A percentile compares a stretch with the other conserved stretches of the same genome.
phyloP scores from a whole-genome alignment of 2,797 vertebrate species.

The Gobio occitaniae region DNA sequence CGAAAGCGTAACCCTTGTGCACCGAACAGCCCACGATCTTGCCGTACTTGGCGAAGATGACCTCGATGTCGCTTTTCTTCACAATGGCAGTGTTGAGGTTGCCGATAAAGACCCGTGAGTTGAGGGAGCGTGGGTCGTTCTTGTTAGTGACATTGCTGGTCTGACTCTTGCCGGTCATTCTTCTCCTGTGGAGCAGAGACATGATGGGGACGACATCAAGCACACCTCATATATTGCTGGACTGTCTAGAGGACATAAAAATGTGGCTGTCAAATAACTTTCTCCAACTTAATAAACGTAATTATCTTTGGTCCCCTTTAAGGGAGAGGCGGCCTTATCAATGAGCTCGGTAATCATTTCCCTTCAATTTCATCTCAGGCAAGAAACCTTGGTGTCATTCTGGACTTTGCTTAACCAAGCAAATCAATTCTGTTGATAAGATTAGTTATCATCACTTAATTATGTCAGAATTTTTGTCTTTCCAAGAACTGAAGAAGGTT shows the following conservation, averaged over 20 bases:
- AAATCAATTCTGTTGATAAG: not conserved
- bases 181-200: constrained; percentile 68
- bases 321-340: not conserved
- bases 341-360: not conserved
- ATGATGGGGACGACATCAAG: constrained; percentile 69
- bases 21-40: constrained; percentile 98
- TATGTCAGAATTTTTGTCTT: not conserved
- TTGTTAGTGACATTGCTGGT: constrained; percentile 99
- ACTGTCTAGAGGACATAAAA: not conserved
- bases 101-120: constrained; percentile 98
- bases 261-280: not conserved
- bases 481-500: not conserved
- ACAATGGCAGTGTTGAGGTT: constrained; percentile 98
- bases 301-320: not conserved
- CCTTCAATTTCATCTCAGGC: not conserved
- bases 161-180: constrained; percentile 98
- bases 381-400: not conserved
- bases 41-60: constrained; percentile 98
- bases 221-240: not conserved
- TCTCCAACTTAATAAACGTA: not conserved
- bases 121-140: constrained; percentile 98
- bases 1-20: constrained; percentile 97
- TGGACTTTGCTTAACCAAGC: not conserved
- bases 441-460: not conserved
- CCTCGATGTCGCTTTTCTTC: constrained; percentile 96